Base-by-base conservation (phyloP, 2,113 vertebrate genomes). In the Halichoeres trimaculatus region DNA sequence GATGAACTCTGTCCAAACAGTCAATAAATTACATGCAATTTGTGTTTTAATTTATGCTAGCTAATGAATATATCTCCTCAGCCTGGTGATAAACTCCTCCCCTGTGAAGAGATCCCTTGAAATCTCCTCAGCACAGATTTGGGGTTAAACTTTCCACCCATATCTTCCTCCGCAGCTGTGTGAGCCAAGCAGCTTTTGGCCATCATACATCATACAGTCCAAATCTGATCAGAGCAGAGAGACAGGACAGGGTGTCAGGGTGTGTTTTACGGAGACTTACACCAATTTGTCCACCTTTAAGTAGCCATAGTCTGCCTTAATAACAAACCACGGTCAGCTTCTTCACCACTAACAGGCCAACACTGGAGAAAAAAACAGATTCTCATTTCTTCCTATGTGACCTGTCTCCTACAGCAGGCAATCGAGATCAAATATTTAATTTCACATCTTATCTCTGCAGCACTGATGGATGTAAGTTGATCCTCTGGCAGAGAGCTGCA, bases 171-270 rank as follows among this genome's bases (percentile, higher is more conserved):
- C 23, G 24, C 70, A 82, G 63, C 80, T 84, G 85, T 48, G 50
- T 30, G 74, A 62, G 40, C 75, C 26, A 30, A 51, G 60, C 57
- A 59, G 67, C 56, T 56, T 65, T 76, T 61, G 79, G 75, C 81
- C 71, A 62, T 55, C 45, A 13, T 58, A 13, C 71, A 61, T 55
- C 45, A 13, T 58, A 13, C 48, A 73, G 65, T 74, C 73, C 48
- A 24, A 47, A 24, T 75, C 57, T 78, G 74, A 85, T 51, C n/a
- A 82, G 71, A 81, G 69, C 81, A 59, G 76, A 72, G 67, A 81
- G 74, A 83, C 75, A 51, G 66, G 71, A 52, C 83, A 81, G 82
- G 78, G 83, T 83, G 85, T 89, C 80, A 90, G 85, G 76, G 76
- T 88, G 78, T 81, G 68, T 88, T 91, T 88, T 70, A 80, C 66